A percentile compares a stretch with the other conserved stretches of the same genome.
These are phyloP conservation scores for Hydropsyche tenuis DNA, from an alignment of 1,140 invertebrate genomes.

Conservation along the genomic window DNA sequence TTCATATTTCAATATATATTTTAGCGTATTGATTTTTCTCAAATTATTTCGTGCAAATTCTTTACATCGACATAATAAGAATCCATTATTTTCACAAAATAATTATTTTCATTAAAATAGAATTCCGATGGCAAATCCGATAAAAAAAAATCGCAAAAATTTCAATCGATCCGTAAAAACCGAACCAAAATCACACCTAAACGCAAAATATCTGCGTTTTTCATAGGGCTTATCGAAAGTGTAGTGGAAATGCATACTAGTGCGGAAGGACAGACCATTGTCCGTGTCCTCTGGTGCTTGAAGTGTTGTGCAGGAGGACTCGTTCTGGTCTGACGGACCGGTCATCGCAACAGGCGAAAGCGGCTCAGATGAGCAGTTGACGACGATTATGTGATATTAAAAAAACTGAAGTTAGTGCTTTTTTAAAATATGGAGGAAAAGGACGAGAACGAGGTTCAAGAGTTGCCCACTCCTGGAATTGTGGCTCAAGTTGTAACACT, in stretches of 20 bases:
- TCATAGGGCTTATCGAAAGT: not conserved
- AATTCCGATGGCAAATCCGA: too few relatives aligned
- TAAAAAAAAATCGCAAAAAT: too few relatives aligned
- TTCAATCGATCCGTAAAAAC: not conserved
- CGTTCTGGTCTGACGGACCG: slow-evolving; percentile 1
- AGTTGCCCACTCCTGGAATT: slow-evolving; percentile 59
- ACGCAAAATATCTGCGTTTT: not conserved
- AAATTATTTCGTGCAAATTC: too few relatives aligned
- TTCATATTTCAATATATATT: too few relatives aligned
- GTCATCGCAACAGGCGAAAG: not conserved
- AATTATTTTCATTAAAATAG: too few relatives aligned
- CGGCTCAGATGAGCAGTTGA: not conserved
- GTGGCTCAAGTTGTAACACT: slow-evolving; percentile 63
- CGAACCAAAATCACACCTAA: not conserved
- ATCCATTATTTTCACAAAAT: too few relatives aligned
- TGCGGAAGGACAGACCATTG: slow-evolving; percentile 33
- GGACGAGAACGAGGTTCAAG: slow-evolving; percentile 53
- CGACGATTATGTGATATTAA: not conserved
- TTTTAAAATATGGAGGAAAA: slow-evolving; percentile 8
- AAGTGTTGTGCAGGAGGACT: slow-evolving; percentile 26
- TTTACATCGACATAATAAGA: too few relatives aligned
- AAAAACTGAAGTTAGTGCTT: not conserved
- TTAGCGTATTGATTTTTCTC: too few relatives aligned
- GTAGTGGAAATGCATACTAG: not conserved
- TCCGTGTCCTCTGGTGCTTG: slow-evolving; percentile 42